Conservation (phyloP, 2,113 vertebrate genomes). For the Mystacornis crossleyi region DNA sequence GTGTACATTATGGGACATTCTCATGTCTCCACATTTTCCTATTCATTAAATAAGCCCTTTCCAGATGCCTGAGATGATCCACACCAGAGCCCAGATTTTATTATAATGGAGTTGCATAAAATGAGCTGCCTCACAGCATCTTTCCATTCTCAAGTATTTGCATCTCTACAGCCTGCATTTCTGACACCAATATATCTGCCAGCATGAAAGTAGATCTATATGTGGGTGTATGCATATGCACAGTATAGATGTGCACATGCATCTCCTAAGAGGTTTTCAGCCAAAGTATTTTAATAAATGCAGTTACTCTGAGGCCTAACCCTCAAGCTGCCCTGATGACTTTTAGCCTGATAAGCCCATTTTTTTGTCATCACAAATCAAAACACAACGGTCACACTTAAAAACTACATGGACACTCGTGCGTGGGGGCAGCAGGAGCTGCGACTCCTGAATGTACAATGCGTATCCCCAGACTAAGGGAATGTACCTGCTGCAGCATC, state of each 20-base stretch:
- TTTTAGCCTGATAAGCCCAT: not conserved
- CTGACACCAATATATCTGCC: not conserved
- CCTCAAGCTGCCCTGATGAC: not conserved
- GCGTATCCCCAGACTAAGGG: fast-evolving
- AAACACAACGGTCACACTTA: not conserved
- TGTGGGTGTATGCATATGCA: not conserved
- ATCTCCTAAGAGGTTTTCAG: not conserved
- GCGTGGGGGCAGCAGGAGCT: fast-evolving
- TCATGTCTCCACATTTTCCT: not conserved
- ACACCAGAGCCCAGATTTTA: not conserved
- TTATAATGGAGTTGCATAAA: not conserved
- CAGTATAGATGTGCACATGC: not conserved
- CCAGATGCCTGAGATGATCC: slow-evolving; percentile 3
- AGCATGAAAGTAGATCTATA: not conserved
- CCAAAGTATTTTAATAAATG: not conserved
- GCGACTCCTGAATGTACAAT: fast-evolving
- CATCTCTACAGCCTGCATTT: not conserved
- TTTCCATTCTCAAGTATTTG: not conserved
- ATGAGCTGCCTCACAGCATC: not conserved
- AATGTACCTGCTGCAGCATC: not conserved
- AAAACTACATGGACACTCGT: fast-evolving
- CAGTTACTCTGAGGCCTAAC: not conserved
- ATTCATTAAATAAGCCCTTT: slow-evolving; percentile 15
- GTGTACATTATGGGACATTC: not conserved
- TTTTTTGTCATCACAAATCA: not conserved